A percentile compares a stretch with the other conserved stretches of the same genome.
Conservation (phyloP, 2,888 invertebrate species). For the Mythimna ferrago region DNA sequence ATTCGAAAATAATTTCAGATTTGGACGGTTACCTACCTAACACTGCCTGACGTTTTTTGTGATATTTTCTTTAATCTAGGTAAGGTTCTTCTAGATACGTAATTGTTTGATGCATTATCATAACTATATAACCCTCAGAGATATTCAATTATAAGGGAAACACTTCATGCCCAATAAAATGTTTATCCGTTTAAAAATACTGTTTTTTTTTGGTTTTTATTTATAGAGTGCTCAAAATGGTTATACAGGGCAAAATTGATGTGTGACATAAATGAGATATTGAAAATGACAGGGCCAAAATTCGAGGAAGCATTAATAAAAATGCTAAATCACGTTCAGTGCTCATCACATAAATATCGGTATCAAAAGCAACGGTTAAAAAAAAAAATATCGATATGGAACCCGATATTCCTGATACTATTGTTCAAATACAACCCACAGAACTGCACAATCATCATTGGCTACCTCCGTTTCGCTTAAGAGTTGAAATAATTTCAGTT, state of each 20-base stretch:
- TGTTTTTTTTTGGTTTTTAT: too few relatives aligned
- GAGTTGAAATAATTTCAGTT: slow-evolving; percentile 86
- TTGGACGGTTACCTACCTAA: neutral
- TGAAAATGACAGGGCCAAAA: neutral
- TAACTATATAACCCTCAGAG: neutral
- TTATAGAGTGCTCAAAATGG: too few relatives aligned
- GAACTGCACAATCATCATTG: slow-evolving; percentile 79
- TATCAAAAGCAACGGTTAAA: neutral
- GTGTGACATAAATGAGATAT: neutral
- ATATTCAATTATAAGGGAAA: too few relatives aligned
- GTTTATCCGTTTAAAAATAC: too few relatives aligned
- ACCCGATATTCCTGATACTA: slow-evolving; percentile 71
- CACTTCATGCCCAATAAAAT: too few relatives aligned
- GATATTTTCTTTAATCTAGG: neutral
- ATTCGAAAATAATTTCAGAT: slow-evolving; percentile 50
- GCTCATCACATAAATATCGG: neutral
- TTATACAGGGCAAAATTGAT: neutral
- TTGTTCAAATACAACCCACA: slow-evolving; percentile 72
- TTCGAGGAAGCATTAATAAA: neutral
- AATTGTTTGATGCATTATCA: neutral
- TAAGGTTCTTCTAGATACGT: neutral
- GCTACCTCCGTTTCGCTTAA: slow-evolving; percentile 81
- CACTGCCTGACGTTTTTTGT: neutral
- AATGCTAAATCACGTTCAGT: neutral
- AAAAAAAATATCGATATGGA: slow-evolving; percentile 68